phyloP scores from a whole-genome alignment of 2,888 invertebrate species.

The Julus scanicus region DNA sequence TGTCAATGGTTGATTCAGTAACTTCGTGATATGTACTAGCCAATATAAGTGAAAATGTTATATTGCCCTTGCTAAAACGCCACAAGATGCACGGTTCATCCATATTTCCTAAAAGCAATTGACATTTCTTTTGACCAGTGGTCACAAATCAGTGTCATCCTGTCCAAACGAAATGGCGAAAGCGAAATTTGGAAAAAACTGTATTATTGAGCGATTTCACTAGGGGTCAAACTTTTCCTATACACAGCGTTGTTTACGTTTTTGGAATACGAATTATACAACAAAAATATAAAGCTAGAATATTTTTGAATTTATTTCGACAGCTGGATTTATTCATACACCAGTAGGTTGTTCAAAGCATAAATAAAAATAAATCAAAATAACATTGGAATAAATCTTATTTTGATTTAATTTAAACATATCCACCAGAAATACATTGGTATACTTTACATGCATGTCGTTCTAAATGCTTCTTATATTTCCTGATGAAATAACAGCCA shows the following conservation, averaged over 20 bases:
- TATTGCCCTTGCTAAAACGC: not conserved
- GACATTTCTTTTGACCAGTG: not conserved
- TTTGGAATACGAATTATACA: not conserved
- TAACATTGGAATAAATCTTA: not conserved
- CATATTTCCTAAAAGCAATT: not conserved
- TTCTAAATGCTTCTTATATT: too few relatives aligned
- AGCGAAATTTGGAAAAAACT: not conserved
- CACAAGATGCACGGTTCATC: not conserved
- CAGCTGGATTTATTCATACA: not conserved
- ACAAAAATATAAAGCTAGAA: not conserved
- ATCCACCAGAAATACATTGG: too few relatives aligned
- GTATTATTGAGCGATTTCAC: not conserved
- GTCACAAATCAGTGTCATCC: not conserved
- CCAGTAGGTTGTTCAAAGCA: not conserved
- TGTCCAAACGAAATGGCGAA: not conserved
- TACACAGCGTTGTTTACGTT: not conserved
- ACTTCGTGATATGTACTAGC: not conserved
- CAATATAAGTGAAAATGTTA: not conserved
- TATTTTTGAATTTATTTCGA: not conserved
- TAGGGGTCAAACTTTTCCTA: not conserved
- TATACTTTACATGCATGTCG: not conserved
- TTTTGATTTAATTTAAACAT: too few relatives aligned
- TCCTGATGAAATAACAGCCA: too few relatives aligned
- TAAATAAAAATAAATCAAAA: slow-evolving; percentile 22
- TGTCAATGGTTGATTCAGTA: not conserved